phyloP scores from a whole-genome alignment of 1,140 invertebrate genomes.

The Hydropsyche tenuis region DNA sequence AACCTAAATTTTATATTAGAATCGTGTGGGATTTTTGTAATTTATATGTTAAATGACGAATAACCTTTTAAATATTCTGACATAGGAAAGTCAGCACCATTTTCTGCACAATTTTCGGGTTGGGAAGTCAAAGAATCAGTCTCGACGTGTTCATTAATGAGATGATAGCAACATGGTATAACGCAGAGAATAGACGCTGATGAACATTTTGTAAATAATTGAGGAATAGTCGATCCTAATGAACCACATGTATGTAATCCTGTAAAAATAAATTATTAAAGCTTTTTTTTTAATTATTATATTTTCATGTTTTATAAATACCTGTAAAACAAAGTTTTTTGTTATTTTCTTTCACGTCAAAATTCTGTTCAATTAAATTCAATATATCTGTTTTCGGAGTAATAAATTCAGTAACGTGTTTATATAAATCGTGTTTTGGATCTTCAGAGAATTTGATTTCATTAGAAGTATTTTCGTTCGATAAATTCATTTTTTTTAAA shows the following conservation, averaged over 20 bases:
- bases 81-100: conserved; percentile 70
- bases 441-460: not conserved
- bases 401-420: conserved; percentile 51
- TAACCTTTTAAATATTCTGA: conserved; percentile 66
- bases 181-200: conserved; percentile 72
- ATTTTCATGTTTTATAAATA: conserved; percentile 11
- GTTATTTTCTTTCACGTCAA: not conserved
- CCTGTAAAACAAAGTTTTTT: conserved; percentile 42
- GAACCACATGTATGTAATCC: conserved; percentile 92
- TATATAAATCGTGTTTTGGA: conserved; percentile 26
- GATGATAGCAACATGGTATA: conserved; percentile 91
- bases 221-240: conserved; percentile 75
- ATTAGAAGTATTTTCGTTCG: not conserved
- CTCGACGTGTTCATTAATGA: conserved; percentile 71
- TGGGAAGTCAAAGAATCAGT: conserved; percentile 20
- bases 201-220: conserved; percentile 70
- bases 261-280: conserved; percentile 50
- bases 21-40: no score
- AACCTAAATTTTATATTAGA: conserved; percentile 52
- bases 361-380: conserved; percentile 26
- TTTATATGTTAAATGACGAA: no score
- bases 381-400: conserved; percentile 54
- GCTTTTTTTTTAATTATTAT: not conserved
- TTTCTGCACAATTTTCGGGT: conserved; percentile 53
- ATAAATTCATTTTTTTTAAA: not conserved